A percentile compares a stretch with the other conserved stretches of the same genome.
Conservation (phyloP, 2,797 vertebrate genomes). For the Galago senegalensis region DNA sequence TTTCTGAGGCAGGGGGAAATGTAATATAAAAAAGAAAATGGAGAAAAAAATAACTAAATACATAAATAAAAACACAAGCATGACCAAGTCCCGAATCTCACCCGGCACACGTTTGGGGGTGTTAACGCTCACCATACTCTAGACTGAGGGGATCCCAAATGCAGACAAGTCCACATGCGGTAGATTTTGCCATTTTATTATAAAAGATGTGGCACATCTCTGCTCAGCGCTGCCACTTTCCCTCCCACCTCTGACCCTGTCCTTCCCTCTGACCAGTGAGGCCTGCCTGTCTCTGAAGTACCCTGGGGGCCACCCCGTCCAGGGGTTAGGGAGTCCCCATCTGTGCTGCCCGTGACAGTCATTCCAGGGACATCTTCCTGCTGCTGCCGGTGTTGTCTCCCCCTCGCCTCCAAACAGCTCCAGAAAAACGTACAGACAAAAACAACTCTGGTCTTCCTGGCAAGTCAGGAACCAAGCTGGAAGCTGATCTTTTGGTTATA, state of each 20-base stretch:
- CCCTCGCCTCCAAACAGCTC: neutral
- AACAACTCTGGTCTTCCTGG: neutral
- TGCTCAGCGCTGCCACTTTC: neutral
- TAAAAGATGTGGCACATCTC: neutral
- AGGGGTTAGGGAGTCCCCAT: too few species aligned
- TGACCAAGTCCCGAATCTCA: neutral
- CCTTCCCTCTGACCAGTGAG: neutral
- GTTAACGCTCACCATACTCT: accelerated
- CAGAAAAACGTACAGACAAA: neutral
- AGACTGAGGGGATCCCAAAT: neutral
- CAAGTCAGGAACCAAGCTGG: neutral
- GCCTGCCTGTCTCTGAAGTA: neutral
- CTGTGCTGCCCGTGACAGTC: neutral
- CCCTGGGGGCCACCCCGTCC: neutral
- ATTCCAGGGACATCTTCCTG: neutral
- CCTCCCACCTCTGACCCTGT: neutral
- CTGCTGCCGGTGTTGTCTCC: too few species aligned
- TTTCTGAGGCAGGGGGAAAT: neutral
- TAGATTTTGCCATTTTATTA: neutral
- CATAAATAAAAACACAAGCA: neutral
- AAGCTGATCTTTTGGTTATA: neutral
- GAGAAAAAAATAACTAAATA: neutral
- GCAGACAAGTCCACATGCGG: accelerated
- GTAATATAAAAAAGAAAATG: neutral
- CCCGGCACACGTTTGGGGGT: accelerated